A percentile compares a stretch with the other conserved stretches of the same genome.
These are phyloP conservation scores for Morone chrysops DNA, from an alignment of 2,113 vertebrate species.

Conservation along the genomic window DNA sequence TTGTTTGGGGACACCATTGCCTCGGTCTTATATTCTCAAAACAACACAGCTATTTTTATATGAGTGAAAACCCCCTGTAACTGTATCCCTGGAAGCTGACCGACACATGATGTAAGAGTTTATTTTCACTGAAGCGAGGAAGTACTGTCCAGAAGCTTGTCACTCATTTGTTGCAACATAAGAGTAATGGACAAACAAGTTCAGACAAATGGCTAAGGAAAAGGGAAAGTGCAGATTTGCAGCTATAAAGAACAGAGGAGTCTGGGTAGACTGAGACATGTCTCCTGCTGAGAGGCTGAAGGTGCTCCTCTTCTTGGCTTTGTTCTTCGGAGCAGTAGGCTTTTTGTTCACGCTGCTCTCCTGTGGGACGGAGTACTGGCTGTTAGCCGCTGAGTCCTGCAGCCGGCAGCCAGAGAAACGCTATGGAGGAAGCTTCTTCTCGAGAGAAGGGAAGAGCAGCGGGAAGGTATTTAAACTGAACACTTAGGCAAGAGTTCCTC, in stretches of 20 bases:
- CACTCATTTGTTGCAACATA: too few species aligned
- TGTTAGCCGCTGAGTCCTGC: slow-evolving; percentile 61
- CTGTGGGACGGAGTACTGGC: slow-evolving; percentile 72
- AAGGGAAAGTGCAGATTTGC: neutral
- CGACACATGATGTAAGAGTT: slow-evolving; percentile 30
- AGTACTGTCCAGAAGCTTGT: neutral
- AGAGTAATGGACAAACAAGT: too few species aligned
- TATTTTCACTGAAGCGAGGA: slow-evolving; percentile 42
- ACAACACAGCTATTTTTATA: slow-evolving; percentile 13
- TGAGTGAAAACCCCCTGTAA: slow-evolving; percentile 25
- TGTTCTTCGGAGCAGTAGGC: slow-evolving; percentile 44
- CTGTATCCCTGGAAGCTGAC: slow-evolving; percentile 27
- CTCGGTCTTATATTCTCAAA: too few species aligned
- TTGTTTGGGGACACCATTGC: neutral
- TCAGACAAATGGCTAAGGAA: neutral
- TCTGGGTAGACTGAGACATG: slow-evolving; percentile 9
- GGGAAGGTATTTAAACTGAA: slow-evolving; percentile 7
- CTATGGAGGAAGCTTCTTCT: fast-evolving
- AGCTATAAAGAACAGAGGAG: too few species aligned
- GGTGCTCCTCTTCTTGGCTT: slow-evolving; percentile 61
- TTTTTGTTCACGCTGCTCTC: slow-evolving; percentile 52
- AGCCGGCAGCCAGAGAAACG: fast-evolving
- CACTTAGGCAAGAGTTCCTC: neutral
- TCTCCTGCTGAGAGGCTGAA: slow-evolving; percentile 28
- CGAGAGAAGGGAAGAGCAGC: neutral